Conservation (phyloP, 2,797 vertebrate species). For the Neomorphus geoffroyi region DNA sequence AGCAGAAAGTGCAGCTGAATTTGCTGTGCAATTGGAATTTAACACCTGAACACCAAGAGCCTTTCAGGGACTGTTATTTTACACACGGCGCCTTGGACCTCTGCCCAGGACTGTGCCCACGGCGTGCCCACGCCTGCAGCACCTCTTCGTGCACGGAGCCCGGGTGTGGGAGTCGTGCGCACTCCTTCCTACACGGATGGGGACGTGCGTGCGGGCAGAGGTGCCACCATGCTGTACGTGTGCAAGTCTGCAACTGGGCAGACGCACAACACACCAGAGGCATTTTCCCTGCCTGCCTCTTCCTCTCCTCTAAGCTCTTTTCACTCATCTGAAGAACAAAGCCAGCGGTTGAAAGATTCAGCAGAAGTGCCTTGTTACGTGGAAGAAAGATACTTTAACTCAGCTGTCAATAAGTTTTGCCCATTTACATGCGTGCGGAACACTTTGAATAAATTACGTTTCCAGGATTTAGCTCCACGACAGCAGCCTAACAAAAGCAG, state of each 20-base stretch:
- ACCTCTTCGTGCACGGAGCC: background rate
- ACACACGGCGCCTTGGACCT: background rate
- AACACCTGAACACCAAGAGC: slow-evolving; percentile 1
- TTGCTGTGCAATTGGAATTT: slow-evolving; percentile 31
- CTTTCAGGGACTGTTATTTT: background rate
- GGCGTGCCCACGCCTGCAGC: accelerated
- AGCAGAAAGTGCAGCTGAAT: slow-evolving; percentile 48
- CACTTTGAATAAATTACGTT: slow-evolving; percentile 60
- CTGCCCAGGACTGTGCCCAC: background rate
- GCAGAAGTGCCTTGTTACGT: slow-evolving; percentile 12
- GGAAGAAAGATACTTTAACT: slow-evolving; percentile 65
- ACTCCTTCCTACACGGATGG: accelerated
- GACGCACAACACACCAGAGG: background rate
- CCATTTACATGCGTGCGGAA: slow-evolving; percentile 51
- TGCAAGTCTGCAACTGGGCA: background rate
- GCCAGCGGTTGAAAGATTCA: slow-evolving; percentile 1
- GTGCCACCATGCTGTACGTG: accelerated
- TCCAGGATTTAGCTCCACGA: slow-evolving; percentile 37
- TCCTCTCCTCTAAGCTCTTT: background rate
- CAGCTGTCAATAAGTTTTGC: slow-evolving; percentile 59
- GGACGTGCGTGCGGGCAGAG: background rate
- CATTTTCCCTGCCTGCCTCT: background rate
- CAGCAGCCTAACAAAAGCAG: slow-evolving; percentile 31
- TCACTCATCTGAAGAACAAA: slow-evolving; percentile 30
- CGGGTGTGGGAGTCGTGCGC: background rate